phyloP scores from a whole-genome alignment of 1,140 invertebrate genomes.

The Pemphigus obesinymphae region DNA sequence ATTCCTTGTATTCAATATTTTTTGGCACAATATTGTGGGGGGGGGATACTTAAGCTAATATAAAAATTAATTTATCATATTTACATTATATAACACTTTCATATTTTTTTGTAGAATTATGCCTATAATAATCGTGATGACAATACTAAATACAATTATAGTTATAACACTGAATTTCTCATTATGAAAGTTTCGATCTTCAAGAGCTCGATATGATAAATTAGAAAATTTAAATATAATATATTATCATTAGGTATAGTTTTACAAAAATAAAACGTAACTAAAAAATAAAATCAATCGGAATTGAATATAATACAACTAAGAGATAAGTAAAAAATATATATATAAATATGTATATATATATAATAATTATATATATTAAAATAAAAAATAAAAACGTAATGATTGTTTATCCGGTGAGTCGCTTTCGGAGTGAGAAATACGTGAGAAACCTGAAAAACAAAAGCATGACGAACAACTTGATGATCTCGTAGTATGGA shows the following conservation, averaged over 20 bases:
- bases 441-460: constrained; percentile 44
- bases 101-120: background rate
- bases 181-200: background rate
- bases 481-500: constrained; percentile 43
- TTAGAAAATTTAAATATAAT: background rate
- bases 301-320: background rate
- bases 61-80: background rate
- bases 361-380: background rate
- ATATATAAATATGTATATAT: background rate
- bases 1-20: background rate
- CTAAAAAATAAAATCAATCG: background rate
- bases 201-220: background rate
- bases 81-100: background rate
- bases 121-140: background rate
- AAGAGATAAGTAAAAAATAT: too few species aligned
- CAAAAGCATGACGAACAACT: constrained; percentile 43
- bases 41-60: background rate
- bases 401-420: background rate
- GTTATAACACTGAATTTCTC: background rate
- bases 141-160: background rate
- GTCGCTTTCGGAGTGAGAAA: constrained; percentile 44
- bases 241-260: background rate
- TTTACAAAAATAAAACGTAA: background rate
- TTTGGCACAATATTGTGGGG: background rate
- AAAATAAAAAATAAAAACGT: background rate